Evolutionary conservation across 2,113 vertebrate species (phyloP), one percentile per base, ranked within the genome.

Genomic region (Catharus fuscescens): DNA sequence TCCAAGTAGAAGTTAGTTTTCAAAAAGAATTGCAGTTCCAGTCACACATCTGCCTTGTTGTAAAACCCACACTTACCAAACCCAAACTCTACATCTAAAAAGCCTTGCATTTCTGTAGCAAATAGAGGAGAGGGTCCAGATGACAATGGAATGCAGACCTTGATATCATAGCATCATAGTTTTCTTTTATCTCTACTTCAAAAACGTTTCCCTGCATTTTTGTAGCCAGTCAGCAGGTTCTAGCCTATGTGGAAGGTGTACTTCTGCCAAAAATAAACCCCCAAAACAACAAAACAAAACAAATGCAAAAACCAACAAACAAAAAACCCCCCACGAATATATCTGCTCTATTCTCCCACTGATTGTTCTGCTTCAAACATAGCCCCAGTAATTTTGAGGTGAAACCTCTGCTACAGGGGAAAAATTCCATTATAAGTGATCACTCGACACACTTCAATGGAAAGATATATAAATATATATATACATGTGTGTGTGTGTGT

Each of bases 121-220:
- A 93, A 66, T 18, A 15, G 36, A 81, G 16, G 13, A 34, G 28
- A 85, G 29, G 10, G 8, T 62, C 67, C 40, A 77, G 42, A 82
- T 69, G 50, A 31, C 80, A 82, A 64, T 15, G 14, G 36, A 90
- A 82, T 80, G 40, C 13, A 82, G n/a, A 61, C 69, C 16, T 88
- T 90, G 36, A 32, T 60, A 45, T 47, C n/a, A 62, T 54, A 57
- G 9, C 24, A 57, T 57, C 34, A 44, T 2, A 60, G 1, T 50
- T 82, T 77, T 65, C 4, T 50, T 80, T 91, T 48, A 92, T 53
- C 4, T 88, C 36, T 62, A 50, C 62, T 88, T 90, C 56, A 71
- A 52, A 91, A 84, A 7, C 0, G 8, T 59, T 86, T 45, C 54
- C 20, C 10, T 80, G 9, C 7, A 17, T 29, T 90, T 88, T 53